Percentiles rank a stretch among this genome's conserved stretches.
phyloP scores from a whole-genome alignment of 2,888 invertebrate genomes.

The Volucella inanis region DNA sequence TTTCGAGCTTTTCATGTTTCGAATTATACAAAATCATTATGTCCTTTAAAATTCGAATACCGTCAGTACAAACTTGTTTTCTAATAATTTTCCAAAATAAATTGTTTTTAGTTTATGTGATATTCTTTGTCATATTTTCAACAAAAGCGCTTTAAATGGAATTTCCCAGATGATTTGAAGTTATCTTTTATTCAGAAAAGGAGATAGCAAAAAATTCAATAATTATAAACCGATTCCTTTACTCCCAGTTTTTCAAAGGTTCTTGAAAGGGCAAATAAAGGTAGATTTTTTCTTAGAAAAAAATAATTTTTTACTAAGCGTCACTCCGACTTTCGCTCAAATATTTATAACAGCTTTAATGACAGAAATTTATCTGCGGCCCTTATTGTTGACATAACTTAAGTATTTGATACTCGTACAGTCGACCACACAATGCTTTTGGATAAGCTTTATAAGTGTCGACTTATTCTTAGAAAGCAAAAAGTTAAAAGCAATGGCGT shows the following conservation, averaged over 20 bases:
- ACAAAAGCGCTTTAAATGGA: not conserved
- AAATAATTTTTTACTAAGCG: not conserved
- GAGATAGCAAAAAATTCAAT: not conserved
- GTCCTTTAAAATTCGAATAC: not conserved
- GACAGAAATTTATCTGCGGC: not conserved
- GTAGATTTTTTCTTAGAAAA: not conserved
- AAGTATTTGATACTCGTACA: no score
- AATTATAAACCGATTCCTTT: not conserved
- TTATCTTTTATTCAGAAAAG: no score
- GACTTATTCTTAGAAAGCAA: no score
- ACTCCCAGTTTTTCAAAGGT: not conserved
- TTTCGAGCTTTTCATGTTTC: not conserved
- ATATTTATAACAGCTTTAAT: not conserved
- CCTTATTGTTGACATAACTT: no score
- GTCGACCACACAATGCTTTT: not conserved
- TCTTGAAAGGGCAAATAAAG: not conserved
- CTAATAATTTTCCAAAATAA: no score
- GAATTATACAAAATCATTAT: not conserved
- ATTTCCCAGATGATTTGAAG: not conserved
- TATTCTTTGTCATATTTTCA: no score
- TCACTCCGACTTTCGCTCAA: no score
- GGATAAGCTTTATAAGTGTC: not conserved
- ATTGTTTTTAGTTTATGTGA: no score
- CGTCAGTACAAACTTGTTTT: not conserved
- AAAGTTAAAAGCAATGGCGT: no score